Base-by-base conservation (phyloP, 2,888 invertebrate genomes). In the Cylloceria caligata region DNA sequence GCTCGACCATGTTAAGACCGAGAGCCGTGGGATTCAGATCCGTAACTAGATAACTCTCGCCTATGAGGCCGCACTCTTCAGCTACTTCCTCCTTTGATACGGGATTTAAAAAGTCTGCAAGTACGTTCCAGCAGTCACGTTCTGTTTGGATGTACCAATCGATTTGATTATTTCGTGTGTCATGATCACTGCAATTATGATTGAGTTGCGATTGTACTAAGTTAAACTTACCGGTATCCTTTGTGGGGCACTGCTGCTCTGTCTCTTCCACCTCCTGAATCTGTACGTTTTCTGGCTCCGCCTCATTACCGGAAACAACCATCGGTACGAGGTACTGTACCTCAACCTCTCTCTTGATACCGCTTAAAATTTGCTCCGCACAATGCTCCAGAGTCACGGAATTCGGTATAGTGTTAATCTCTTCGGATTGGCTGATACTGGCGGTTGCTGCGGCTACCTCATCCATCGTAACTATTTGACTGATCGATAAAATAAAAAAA, bases 71-170 rank as follows among this genome's bases (percentile, higher is more conserved):
- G 86, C 96, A 96, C 90, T 97, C 97, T 83, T 96, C 94, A 7
- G 96, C 96, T 3, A 96, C 95, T 86, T 96, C 95, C 90, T 97
- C 96, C 88, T 96, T 96, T 42, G 97, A 96, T 65, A 97, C 96
- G 55, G 94, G 94, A 86, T 94, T 94, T 80, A 95, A 90, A 86
- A 95, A 95, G 90, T 94, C 95, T 94, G 90, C 45, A 91, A 90
- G 87, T 77, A 87, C 62, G 80, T 84, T 85, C 79, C 85, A 84
- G 82, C 84, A 85, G 82, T 83, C 85, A 81, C 85, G 85, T 68
- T 86, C 84, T 84, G 80, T 82, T 45, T 77, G 76, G 62, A 83
- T 68, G 76, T 42, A 68, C 30, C 74, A 69, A 57, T 60, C 49
- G 55, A n/a, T 69, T 77, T 24, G 42, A 73, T 83, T 83, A 80